Evolutionary conservation across 2,888 invertebrate genomes (phyloP), one percentile per base, ranked within the genome.

Genomic region (Athetis lepigone): DNA sequence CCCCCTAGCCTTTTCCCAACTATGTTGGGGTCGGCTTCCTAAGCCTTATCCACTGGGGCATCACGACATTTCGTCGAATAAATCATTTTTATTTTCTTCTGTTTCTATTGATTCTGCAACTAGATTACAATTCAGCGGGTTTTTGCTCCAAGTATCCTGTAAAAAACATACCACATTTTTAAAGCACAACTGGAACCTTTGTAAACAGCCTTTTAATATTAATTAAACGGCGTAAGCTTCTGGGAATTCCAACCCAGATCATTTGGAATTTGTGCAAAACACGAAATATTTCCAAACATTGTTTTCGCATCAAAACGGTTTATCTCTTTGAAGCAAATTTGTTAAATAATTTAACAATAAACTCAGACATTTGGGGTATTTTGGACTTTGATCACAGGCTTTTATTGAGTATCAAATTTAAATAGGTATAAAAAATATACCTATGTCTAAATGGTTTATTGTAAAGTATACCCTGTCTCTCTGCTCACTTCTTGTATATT

Each of bases 271-370:
- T 27, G 25, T 33, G 18, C 21, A 27, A 49, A 75, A 70, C 25
- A 52, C 33, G 39, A 50, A 70, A 59, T 59, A 65, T 56, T 66
- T 75, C 25, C 36, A 50, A 65, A 61, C 76, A 61, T 65, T 70
- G 71, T 65, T 75, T 65, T 43, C 36, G 55, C 36, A 58, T 43
- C 25, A 42, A 51, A 65, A 56, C 29, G 29, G 3, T 45, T 54
- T 40, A 60, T 62, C 43, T 40, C 43, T 66, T 52, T 33, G 23
- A 52, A 55, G 6, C 23, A 50, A 45, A 36, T 16, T 37, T 21
- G 29, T 51, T 1, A 29, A 66, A 43, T n/a, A 64, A 51, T 60
- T 57, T 45, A 37, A 60, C 39, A 43, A n/a, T 27, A 43, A 8
- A 27, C 7, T 25, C 9, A 36, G 39, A 50, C n/a, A 54, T 55